Evolutionary conservation across 2,888 invertebrate genomes (phyloP).

Genomic region (Mongoloraphidia duomilia): DNA sequence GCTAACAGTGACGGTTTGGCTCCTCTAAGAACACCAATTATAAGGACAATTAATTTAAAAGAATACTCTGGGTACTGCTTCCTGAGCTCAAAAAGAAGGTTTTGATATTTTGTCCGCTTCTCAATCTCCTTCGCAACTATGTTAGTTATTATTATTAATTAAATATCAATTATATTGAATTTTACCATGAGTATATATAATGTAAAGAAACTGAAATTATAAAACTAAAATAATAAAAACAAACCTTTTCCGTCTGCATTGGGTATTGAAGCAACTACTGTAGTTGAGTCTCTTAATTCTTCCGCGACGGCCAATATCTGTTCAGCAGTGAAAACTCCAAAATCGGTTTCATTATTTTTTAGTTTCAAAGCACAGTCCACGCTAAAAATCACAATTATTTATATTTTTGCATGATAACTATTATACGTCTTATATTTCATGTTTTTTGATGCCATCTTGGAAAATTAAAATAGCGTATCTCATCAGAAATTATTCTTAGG

Average conservation of each 20-base stretch:
- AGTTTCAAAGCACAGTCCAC: conserved; percentile 46
- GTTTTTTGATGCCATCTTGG: not conserved
- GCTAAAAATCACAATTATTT: conserved; percentile 23
- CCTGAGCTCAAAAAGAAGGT: no score
- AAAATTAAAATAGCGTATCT: not conserved
- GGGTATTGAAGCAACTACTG: conserved; percentile 35
- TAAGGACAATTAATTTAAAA: no score
- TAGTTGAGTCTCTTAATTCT: conserved; percentile 20
- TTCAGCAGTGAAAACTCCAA: conserved; percentile 46
- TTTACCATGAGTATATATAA: no score
- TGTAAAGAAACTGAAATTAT: no score
- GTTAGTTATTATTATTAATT: no score
- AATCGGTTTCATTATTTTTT: conserved; percentile 35
- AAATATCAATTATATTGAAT: no score
- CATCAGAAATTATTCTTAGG: not conserved
- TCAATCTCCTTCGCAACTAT: no score
- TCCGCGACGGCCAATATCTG: conserved; percentile 38
- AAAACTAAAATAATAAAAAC: no score
- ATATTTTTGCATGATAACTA: not conserved
- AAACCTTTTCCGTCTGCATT: conserved; percentile 22
- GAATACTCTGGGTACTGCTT: no score
- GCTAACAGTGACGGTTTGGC: no score
- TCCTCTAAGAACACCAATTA: no score
- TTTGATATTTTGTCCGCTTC: no score
- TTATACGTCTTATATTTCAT: not conserved